These are phyloP conservation scores for Heterotilapia buettikoferi DNA, from an alignment of 2,113 vertebrate genomes.

Conservation along the genomic window DNA sequence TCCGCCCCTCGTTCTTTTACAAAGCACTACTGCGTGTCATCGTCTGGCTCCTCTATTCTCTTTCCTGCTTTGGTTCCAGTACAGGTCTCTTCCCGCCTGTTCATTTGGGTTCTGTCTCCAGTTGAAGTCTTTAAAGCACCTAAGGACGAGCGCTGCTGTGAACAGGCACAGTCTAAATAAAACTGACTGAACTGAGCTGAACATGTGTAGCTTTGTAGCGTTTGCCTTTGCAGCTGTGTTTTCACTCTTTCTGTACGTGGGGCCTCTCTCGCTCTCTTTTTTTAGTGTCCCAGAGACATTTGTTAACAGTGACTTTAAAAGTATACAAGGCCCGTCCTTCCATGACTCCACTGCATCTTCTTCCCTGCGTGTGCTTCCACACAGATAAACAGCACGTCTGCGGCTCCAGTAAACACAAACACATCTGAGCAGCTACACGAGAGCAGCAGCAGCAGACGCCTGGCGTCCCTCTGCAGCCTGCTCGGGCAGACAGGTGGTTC, in stretches of 20 bases:
- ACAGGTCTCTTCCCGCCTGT: neutral
- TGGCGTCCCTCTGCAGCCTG: neutral
- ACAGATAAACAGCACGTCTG: constrained; percentile 16
- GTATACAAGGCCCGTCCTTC: neutral
- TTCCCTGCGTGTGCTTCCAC: neutral
- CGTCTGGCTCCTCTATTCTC: neutral
- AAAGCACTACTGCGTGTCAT: neutral
- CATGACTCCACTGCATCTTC: neutral
- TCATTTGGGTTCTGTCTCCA: neutral
- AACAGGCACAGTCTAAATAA: neutral
- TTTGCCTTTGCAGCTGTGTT: neutral
- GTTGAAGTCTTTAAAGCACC: neutral
- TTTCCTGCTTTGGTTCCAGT: neutral
- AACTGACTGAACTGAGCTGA: neutral
- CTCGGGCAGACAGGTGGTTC: constrained; percentile 49
- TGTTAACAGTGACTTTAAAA: neutral
- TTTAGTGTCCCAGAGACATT: neutral
- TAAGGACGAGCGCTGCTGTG: neutral
- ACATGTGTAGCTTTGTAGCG: neutral
- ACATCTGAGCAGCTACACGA: neutral
- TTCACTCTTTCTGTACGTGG: neutral
- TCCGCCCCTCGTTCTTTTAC: neutral
- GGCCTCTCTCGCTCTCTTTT: neutral
- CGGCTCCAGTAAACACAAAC: constrained; percentile 10
- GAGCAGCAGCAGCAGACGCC: neutral